Evolutionary conservation across 1,140 invertebrate species (phyloP).

Genomic region (Achatina immaculata): DNA sequence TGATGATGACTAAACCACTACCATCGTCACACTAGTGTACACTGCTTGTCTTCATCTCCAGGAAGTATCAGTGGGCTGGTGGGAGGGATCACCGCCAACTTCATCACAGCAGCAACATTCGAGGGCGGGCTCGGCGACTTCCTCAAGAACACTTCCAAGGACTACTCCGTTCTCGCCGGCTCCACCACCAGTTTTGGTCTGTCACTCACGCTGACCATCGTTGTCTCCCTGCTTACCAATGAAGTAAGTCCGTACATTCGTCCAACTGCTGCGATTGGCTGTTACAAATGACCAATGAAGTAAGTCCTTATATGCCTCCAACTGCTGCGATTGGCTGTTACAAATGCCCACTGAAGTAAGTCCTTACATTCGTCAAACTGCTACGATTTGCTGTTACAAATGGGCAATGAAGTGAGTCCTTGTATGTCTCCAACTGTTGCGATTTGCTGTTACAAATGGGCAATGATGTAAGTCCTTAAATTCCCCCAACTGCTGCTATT

Average conservation of each 20-base stretch:
- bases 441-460: background rate
- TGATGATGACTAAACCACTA: no score
- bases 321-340: background rate
- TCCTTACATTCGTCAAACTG: no score
- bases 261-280: background rate
- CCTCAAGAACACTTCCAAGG: conserved; percentile 53
- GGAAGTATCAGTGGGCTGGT: conserved; percentile 51
- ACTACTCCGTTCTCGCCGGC: conserved; percentile 56
- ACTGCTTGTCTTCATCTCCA: conserved; percentile 45
- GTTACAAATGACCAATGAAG: conserved; percentile 43
- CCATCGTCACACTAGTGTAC: no score
- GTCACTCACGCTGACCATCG: conserved; percentile 49
- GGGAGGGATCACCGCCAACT: conserved; percentile 47
- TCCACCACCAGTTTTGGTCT: conserved; percentile 49
- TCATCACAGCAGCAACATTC: conserved; percentile 51
- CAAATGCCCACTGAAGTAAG: conserved; percentile 45
- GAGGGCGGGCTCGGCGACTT: conserved; percentile 57
- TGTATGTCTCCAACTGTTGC: no score
- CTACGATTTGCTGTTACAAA: background rate
- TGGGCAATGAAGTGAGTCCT: conserved; percentile 45
- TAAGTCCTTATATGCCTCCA: no score
- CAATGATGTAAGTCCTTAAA: no score
- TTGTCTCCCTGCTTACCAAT: conserved; percentile 52
- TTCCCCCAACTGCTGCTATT: no score
- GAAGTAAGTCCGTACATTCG: conserved; percentile 42